Base-by-base conservation (phyloP, 2,888 invertebrate species). In the Norana najaformis region DNA sequence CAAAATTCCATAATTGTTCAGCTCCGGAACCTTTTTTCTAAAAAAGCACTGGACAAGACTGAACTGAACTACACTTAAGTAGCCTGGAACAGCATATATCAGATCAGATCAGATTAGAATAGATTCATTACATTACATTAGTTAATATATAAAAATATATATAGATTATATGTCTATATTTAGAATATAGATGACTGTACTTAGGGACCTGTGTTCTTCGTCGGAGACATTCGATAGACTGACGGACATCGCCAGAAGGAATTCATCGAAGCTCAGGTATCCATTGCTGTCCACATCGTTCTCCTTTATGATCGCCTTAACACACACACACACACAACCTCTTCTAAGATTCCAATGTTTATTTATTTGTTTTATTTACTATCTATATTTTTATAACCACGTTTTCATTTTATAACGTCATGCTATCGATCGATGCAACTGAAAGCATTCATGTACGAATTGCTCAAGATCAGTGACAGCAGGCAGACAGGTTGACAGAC, bases 201-300 rank as follows among this genome's bases (percentile, higher is more conserved):
- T 8, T 6, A 35, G 35, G 35, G 18, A 92, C 92, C 53, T 91
- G 91, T 90, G 91, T 85, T 92, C 91, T 34, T 91, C 90, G 36
- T 91, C 89, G 1, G 92, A 83, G 35, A 88, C 88, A 13, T 36
- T 30, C 34, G 82, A 37, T 34, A 90, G 83, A 89, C 90, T 92
- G 34, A 37, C 82, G 30, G 90, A 90, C 92, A 92, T 92, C 36
- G 92, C 90, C 36, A 38, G 34, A 13, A 92, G 90, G 85, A 92
- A 92, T 90, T 92, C 92, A 34, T 92, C 92, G 88, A 92, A 92
- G 38, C 89, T 90, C 30, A 92, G 90, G 37, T 23, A 39, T 18
- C 92, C 92, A 88, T 91, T 90, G 85, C 47, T 41, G 85, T 92
- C 90, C 20, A 91, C 30, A 88, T 92, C 92, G 35, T 90, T 85